Conservation (phyloP, 2,888 invertebrate species). For the Portevinia maculata region DNA sequence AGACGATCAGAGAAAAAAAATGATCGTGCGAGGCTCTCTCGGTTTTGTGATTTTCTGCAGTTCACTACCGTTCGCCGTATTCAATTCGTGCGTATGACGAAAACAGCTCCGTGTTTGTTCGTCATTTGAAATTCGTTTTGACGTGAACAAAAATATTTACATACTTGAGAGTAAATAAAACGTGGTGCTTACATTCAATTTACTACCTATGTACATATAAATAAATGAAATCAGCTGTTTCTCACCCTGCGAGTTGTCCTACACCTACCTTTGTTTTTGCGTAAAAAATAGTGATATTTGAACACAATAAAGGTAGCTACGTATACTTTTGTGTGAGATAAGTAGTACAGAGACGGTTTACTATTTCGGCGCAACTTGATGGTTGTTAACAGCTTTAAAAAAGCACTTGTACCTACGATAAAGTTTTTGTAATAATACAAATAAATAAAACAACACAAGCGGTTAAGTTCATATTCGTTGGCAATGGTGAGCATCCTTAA, state of each 20-base stretch:
- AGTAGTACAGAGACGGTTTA: too few species aligned
- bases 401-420: too few species aligned
- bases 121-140: conserved; percentile 20
- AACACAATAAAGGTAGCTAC: too few species aligned
- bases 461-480: too few species aligned
- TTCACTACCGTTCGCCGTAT: neutral
- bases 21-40: conserved; percentile 28
- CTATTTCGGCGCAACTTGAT: too few species aligned
- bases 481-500: too few species aligned
- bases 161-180: conserved; percentile 21
- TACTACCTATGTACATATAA: neutral
- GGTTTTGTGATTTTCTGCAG: conserved; percentile 11
- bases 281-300: too few species aligned
- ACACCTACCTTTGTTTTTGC: neutral
- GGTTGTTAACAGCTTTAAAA: too few species aligned
- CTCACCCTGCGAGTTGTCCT: conserved; percentile 11
- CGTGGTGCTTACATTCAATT: neutral
- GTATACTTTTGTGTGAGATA: too few species aligned
- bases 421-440: too few species aligned
- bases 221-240: conserved; percentile 38
- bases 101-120: neutral
- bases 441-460: too few species aligned
- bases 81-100: neutral
- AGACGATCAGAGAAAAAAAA: conserved; percentile 18
- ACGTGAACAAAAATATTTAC: neutral